Evolutionary conservation across 2,113 vertebrate genomes (phyloP), one percentile per base, ranked within the genome.

Genomic region (Vireo altiloquus): DNA sequence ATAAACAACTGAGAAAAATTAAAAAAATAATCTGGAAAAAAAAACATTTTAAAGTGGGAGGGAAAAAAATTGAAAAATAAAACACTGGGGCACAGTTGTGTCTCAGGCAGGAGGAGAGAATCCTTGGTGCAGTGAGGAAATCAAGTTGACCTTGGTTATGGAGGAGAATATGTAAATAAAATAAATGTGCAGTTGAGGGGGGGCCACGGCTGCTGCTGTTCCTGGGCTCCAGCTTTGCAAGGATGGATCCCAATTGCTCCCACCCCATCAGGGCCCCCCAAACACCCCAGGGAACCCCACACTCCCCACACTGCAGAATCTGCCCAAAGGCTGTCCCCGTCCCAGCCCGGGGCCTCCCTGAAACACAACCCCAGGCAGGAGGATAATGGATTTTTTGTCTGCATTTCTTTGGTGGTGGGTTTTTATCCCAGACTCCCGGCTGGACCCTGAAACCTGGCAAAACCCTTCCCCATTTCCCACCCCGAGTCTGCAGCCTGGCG

Each of bases 401-500:
- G 52, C 5, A 8, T 49, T 75, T 46, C 68, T 37, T 76, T 72
- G 53, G n/a, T 13, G 11, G 22, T 23, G 42, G 33, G 22, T 46
- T 91, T 87, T 57, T 7, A 54, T 5, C n/a, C 30, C 17, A 53
- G 64, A n/a, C 53, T 57, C 28, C 50, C 0, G 7, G 56, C 30
- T 30, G 75, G 75, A 77, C 47, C 18, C 53, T 30, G 64, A 35
- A 90, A 68, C 15, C 35, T 39, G 35, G 59, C 30, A 72, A 65
- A 94, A 39, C 33, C 79, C 60, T 94, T 83, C 61, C 79, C 68
- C 17, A 0, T 47, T 47, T 64, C 70, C 57, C 81, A 71, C 0
- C 37, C 39, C 0, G 1, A 23, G 31, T 46, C 72, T 50, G 37
- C 1, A 12, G 57, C 13, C 30, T 0, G 3, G 6, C 0, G 21